These are phyloP conservation scores for Ceyx margarethae DNA, from an alignment of 2,113 vertebrate species.

Conservation along the genomic window DNA sequence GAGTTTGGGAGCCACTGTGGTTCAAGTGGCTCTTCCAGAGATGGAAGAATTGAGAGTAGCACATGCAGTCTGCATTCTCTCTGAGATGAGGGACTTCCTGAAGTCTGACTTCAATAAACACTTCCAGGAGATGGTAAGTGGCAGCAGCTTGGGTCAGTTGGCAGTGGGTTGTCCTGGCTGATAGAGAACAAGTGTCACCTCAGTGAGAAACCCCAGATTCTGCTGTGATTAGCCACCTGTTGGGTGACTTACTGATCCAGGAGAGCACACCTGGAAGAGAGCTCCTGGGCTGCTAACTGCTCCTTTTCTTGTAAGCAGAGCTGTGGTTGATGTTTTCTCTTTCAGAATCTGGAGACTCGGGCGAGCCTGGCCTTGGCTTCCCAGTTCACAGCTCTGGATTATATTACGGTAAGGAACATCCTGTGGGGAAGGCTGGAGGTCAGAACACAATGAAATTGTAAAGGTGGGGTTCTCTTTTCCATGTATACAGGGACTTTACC, in stretches of 20 bases:
- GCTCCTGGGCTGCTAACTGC: not conserved
- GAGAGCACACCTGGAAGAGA: not conserved
- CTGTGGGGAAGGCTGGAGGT: not conserved
- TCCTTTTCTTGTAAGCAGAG: not conserved
- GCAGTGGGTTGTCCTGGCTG: not conserved
- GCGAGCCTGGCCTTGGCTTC: slow-evolving; percentile 57
- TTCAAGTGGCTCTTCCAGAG: slow-evolving; percentile 64
- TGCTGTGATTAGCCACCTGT: not conserved
- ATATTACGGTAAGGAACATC: slow-evolving; percentile 59
- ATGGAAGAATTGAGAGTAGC: slow-evolving; percentile 54
- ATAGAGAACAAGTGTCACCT: not conserved
- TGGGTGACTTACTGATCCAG: not conserved
- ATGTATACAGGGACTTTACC: fast-evolving
- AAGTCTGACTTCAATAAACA: slow-evolving; percentile 66
- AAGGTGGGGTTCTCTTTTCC: not conserved
- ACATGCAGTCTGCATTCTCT: slow-evolving; percentile 58
- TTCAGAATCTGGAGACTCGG: slow-evolving; percentile 69
- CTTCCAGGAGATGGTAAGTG: slow-evolving; percentile 62
- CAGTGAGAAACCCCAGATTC: not conserved
- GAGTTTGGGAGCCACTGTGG: slow-evolving; percentile 53
- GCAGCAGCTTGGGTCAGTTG: not conserved
- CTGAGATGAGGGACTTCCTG: slow-evolving; percentile 68
- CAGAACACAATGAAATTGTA: not conserved
- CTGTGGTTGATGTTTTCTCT: not conserved
- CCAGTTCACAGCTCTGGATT: slow-evolving; percentile 68